Evolutionary conservation across 2,113 vertebrate species (phyloP), one percentile per base, ranked within the genome.

Genomic region (Thymallus thymallus): DNA sequence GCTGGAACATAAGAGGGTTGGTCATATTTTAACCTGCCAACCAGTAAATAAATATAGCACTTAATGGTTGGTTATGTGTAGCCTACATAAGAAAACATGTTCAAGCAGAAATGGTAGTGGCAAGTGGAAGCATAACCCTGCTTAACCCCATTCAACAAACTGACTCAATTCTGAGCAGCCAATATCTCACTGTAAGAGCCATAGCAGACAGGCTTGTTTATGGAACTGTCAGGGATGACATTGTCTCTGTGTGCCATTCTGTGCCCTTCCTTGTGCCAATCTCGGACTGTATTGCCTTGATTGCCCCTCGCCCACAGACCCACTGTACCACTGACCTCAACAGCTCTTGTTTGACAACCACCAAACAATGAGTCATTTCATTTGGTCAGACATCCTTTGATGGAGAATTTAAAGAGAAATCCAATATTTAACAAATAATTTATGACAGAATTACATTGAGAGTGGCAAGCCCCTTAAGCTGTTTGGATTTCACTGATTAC

Each of bases 181-280:
- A 14, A 61, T 61, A 61, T 67, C 65, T 20, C 24, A 35, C 65
- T 66, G 64, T 66, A 35, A 32, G 29, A 63, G 12, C 61, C 5
- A 14, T 16, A 26, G 60, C 24, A 67, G 29, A 67, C 29, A 35
- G 64, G 14, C 66, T 22, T 45, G 20, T 56, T 68, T 10, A 30
- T 26, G 20, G 63, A 64, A 23, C 58, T 55, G 63, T 64, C 66
- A 73, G 55, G n/a, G 32, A 72, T 69, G 30, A 46, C 64, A 68
- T 68, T 74, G 26, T 68, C n/a, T 56, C 30, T 12, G 5, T 73
- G 71, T 48, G 23, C 45, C 58, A 74, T 29, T 18, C 72, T 20
- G 46, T 58, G 63, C 26, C 30, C 46, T 70, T 29, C 24, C 16
- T 69, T 75, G 83, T 84, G 78, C 83, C 76, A 79, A 10, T 71